These are phyloP conservation scores for Puntigrus tetrazona DNA, from an alignment of 2,113 vertebrate genomes.

Conservation along the genomic window DNA sequence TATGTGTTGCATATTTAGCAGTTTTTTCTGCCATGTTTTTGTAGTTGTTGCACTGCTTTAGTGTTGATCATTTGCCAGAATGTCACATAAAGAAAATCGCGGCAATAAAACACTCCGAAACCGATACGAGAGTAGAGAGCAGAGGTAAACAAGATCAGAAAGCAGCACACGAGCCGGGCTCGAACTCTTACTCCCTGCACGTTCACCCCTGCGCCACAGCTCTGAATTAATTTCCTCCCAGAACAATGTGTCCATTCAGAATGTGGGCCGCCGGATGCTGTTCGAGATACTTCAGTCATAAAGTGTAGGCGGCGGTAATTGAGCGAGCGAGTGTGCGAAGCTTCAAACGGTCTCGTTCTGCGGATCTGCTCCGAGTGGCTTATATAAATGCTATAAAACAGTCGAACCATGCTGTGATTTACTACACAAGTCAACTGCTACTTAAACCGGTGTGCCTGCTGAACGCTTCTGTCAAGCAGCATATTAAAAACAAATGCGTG, in stretches of 20 bases:
- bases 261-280: conserved; percentile 9
- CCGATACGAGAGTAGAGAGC: background rate
- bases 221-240: background rate
- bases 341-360: conserved; percentile 31
- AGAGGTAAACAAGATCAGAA: background rate
- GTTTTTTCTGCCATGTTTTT: background rate
- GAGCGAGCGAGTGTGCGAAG: conserved; percentile 24
- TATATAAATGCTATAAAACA: conserved; percentile 35
- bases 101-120: background rate
- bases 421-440: conserved; percentile 21
- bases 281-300: conserved; percentile 14
- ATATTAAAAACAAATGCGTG: background rate
- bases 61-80: background rate
- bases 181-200: background rate
- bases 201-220: background rate
- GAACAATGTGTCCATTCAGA: background rate
- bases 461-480: background rate
- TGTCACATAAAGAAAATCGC: background rate
- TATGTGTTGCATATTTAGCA: background rate
- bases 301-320: conserved; percentile 23
- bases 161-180: background rate
- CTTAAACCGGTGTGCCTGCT: background rate
- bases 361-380: conserved; percentile 37
- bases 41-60: background rate
- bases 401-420: background rate